Percentiles rank a stretch among this genome's conserved stretches.
phyloP scores from a whole-genome alignment of 2,888 invertebrate genomes.

The Chouioia cunea region DNA sequence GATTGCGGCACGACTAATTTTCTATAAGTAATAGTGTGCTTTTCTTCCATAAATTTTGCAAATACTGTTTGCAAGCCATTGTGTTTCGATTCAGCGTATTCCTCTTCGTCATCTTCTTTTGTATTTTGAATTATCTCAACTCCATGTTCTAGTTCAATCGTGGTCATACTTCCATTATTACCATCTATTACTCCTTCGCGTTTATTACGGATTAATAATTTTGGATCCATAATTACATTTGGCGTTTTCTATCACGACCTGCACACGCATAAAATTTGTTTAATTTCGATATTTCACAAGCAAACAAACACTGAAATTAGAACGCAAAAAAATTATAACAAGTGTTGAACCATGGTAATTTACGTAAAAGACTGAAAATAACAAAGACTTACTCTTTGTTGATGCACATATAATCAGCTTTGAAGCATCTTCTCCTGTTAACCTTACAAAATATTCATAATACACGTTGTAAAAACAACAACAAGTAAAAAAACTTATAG shows the following conservation, averaged over 20 bases:
- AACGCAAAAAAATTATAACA: too few relatives aligned
- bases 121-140: conserved; percentile 29
- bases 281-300: background rate
- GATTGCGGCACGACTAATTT: conserved; percentile 70
- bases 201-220: conserved; percentile 10
- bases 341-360: too few relatives aligned
- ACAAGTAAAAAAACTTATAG: too few relatives aligned
- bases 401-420: too few relatives aligned
- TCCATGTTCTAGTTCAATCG: conserved; percentile 19
- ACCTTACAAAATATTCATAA: too few relatives aligned
- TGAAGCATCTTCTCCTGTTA: too few relatives aligned
- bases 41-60: conserved; percentile 65
- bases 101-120: conserved; percentile 22
- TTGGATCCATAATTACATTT: conserved; percentile 7
- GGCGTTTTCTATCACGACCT: too few relatives aligned
- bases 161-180: background rate
- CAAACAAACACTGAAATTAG: too few relatives aligned
- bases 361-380: too few relatives aligned
- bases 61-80: conserved; percentile 48
- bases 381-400: too few relatives aligned
- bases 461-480: too few relatives aligned
- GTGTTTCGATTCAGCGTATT: conserved; percentile 5
- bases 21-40: conserved; percentile 67
- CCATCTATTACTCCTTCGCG: background rate
- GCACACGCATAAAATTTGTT: background rate